Evolutionary conservation across 2,113 vertebrate species (phyloP).

Genomic region (Periophthalmodon schlosseri): DNA sequence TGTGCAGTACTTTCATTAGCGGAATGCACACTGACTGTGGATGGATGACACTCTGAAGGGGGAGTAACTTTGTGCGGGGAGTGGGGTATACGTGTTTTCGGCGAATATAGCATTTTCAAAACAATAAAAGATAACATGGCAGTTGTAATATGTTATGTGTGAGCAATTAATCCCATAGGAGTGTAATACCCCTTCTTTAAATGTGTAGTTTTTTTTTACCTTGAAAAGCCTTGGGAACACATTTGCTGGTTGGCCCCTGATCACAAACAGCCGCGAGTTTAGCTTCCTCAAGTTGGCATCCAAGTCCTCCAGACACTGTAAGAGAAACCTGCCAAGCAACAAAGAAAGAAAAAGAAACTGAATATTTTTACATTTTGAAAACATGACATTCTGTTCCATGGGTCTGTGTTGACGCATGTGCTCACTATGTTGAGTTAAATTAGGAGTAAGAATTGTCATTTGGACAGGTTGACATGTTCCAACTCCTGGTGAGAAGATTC

Average conservation of each 20-base stretch:
- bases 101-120: too few species aligned
- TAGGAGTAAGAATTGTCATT: background rate
- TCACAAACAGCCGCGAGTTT: constrained; percentile 81
- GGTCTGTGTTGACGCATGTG: background rate
- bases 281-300: constrained; percentile 77
- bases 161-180: too few species aligned
- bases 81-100: too few species aligned
- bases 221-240: constrained; percentile 82
- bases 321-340: constrained; percentile 72
- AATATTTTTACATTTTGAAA: too few species aligned
- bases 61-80: too few species aligned
- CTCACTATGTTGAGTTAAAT: background rate
- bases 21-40: too few species aligned
- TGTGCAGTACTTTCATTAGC: too few species aligned
- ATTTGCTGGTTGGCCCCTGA: constrained; percentile 80
- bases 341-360: too few species aligned
- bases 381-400: background rate
- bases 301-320: constrained; percentile 80
- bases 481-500: background rate
- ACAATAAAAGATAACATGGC: too few species aligned
- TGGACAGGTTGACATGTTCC: background rate
- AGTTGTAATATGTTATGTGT: too few species aligned
- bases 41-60: too few species aligned
- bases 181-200: too few species aligned
- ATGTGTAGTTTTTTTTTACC: constrained; percentile 49